phyloP scores from a whole-genome alignment of 2,113 vertebrate species.

The Romanogobio albipinnatus region DNA sequence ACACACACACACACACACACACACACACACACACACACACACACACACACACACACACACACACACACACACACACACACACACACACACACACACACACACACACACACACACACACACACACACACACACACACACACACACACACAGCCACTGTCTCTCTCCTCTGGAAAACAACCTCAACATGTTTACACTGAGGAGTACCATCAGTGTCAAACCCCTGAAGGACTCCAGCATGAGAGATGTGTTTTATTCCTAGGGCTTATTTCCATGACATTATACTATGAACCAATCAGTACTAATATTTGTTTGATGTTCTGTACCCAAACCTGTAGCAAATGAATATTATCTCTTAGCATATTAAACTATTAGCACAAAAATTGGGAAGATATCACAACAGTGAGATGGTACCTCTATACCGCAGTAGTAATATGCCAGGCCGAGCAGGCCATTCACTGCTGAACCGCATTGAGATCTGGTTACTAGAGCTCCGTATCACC shows the following conservation, averaged over 20 bases:
- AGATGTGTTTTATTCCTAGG: not conserved
- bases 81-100: too few species aligned
- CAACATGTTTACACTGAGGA: not conserved
- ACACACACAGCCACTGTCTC: not conserved
- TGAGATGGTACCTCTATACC: constrained; percentile 84
- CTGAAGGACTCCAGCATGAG: not conserved
- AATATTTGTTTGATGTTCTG: not conserved
- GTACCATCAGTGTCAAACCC: not conserved
- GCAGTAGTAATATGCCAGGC: constrained; percentile 83
- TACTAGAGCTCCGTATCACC: constrained; percentile 91
- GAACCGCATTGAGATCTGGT: constrained; percentile 88
- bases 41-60: too few species aligned
- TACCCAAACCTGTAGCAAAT: not conserved
- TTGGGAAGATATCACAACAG: not conserved
- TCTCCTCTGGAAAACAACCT: not conserved
- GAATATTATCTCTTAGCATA: not conserved
- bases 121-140: too few species aligned
- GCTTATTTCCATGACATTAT: not conserved
- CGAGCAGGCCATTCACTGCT: constrained; percentile 78
- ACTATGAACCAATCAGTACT: not conserved
- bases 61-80: too few species aligned
- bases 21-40: too few species aligned
- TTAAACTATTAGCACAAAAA: not conserved
- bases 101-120: too few species aligned
- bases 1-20: too few species aligned